Percentiles rank a stretch among this genome's conserved stretches.
phyloP scores from a whole-genome alignment of 2,797 vertebrate species.

The Channallabes apus region DNA sequence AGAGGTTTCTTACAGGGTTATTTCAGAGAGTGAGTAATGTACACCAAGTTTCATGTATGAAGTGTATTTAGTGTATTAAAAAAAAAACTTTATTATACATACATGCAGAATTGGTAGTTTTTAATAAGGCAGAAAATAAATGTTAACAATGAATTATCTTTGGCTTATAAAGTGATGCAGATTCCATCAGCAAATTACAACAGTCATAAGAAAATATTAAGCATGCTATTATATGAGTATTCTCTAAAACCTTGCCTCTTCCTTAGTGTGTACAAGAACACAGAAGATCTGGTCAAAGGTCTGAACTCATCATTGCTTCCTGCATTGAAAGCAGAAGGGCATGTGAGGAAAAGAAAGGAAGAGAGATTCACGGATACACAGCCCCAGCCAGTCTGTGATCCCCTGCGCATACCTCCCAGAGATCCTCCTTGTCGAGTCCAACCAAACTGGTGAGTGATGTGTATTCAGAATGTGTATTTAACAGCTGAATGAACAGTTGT shows the following conservation, averaged over 20 bases:
- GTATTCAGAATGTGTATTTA: neutral
- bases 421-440: conserved; percentile 65
- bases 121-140: neutral
- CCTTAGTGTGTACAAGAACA: conserved; percentile 83
- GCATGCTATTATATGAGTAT: neutral
- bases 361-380: conserved; percentile 58
- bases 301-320: conserved; percentile 80
- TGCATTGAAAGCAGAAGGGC: conserved; percentile 55
- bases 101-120: neutral
- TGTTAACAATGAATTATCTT: neutral
- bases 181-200: neutral
- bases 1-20: neutral
- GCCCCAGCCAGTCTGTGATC: conserved; percentile 69
- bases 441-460: conserved; percentile 75
- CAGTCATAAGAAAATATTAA: neutral
- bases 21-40: neutral
- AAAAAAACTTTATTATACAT: no score
- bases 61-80: no score
- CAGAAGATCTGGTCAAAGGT: conserved; percentile 71
- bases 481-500: no score
- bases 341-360: conserved; percentile 58
- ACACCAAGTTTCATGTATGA: neutral
- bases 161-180: neutral
- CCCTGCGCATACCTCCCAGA: conserved; percentile 72
- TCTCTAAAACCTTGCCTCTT: neutral